These are phyloP conservation scores for Phengaris alcon DNA, from an alignment of 2,888 invertebrate genomes.

Conservation along the genomic window DNA sequence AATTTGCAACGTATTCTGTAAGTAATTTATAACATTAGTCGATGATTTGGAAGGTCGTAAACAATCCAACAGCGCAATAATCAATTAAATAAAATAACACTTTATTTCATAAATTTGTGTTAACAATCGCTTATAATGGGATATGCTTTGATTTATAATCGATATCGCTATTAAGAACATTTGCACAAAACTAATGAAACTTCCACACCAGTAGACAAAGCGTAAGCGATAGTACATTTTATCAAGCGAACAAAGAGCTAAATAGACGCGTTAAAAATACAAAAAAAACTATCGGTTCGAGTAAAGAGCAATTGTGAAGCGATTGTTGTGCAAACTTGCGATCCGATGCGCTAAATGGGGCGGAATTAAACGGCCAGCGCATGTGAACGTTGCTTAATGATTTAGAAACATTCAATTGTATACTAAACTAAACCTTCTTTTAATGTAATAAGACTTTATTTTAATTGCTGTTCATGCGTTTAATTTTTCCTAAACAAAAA, in stretches of 20 bases:
- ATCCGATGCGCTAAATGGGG: slow-evolving; percentile 75
- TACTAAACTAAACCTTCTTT: slow-evolving; percentile 34
- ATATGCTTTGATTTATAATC: slow-evolving; percentile 57
- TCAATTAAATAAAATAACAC: slow-evolving; percentile 29
- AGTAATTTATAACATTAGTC: background rate
- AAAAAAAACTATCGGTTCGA: slow-evolving; percentile 67
- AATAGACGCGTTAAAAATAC: slow-evolving; percentile 65
- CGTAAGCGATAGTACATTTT: slow-evolving; percentile 51
- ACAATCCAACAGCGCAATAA: slow-evolving; percentile 16
- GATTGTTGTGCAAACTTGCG: slow-evolving; percentile 74
- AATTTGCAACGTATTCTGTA: background rate
- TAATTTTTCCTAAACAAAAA: slow-evolving; percentile 30
- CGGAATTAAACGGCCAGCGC: slow-evolving; percentile 65
- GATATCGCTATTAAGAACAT: slow-evolving; percentile 58
- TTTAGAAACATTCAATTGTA: slow-evolving; percentile 54
- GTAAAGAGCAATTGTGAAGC: slow-evolving; percentile 66
- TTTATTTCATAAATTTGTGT: slow-evolving; percentile 35
- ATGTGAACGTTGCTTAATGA: slow-evolving; percentile 75
- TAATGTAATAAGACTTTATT: slow-evolving; percentile 15
- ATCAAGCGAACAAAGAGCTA: slow-evolving; percentile 54
- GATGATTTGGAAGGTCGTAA: slow-evolving; percentile 24
- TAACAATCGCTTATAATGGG: slow-evolving; percentile 43
- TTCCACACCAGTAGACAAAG: slow-evolving; percentile 68
- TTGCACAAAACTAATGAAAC: slow-evolving; percentile 73
- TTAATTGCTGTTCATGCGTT: background rate